phyloP scores from a whole-genome alignment of 2,797 vertebrate genomes.

The Salmo trutta region DNA sequence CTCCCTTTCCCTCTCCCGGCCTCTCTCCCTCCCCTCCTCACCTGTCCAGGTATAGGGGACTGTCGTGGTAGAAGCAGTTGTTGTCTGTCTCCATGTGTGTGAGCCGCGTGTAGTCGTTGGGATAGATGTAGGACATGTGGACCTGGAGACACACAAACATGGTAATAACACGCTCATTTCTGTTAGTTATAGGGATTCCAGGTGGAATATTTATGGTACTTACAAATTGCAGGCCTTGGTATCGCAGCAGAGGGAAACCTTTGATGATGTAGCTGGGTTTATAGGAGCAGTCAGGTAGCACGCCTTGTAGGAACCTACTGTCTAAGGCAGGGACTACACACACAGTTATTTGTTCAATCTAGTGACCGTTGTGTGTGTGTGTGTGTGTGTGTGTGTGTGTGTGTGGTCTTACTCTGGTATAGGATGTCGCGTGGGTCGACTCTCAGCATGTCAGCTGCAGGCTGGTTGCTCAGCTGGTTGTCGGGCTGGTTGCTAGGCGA shows the following conservation, averaged over 20 bases:
- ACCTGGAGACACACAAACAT: constrained; percentile 71
- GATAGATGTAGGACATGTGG: constrained; percentile 88
- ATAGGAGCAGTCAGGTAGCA: constrained; percentile 87
- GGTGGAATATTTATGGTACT: constrained; percentile 59
- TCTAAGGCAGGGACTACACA: constrained; percentile 83
- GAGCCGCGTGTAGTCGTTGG: constrained; percentile 92
- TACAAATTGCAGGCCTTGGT: constrained; percentile 96
- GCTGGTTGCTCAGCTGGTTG: constrained; percentile 8
- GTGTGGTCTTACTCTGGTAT: constrained; percentile 76
- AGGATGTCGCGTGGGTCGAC: constrained; percentile 85
- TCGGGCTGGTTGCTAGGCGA: constrained; percentile 1
- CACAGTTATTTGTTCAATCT: constrained; percentile 13
- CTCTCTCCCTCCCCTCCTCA: constrained; percentile 22
- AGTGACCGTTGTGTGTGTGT: not conserved
- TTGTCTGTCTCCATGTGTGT: constrained; percentile 93
- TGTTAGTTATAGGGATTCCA: not conserved
- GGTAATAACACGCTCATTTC: not conserved
- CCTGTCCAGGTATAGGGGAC: constrained; percentile 55
- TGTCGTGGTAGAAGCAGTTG: constrained; percentile 86
- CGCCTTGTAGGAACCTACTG: constrained; percentile 68
- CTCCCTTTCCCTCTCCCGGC: not conserved
- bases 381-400: not conserved
- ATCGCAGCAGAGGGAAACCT: constrained; percentile 82
- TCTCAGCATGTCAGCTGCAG: constrained; percentile 82
- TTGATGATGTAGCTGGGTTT: constrained; percentile 89